These are phyloP conservation scores for Corythornis cristatus DNA, from an alignment of 2,113 vertebrate genomes.

Conservation along the genomic window DNA sequence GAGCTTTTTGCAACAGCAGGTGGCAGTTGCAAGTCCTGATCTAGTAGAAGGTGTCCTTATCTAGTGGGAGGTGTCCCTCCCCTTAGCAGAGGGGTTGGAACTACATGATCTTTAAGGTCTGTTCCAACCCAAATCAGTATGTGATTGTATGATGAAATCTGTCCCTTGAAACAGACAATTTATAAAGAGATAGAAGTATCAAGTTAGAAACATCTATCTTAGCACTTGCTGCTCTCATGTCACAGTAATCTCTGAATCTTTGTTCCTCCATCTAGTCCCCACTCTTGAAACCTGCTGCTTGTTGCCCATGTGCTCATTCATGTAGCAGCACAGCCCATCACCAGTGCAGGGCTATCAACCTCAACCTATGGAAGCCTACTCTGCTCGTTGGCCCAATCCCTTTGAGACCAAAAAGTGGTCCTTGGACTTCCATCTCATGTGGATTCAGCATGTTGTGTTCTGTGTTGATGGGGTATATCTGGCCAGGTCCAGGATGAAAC, in stretches of 20 bases:
- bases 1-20: not conserved
- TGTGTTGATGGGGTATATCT: not conserved
- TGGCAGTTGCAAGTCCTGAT: not conserved
- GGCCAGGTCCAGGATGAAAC: not conserved
- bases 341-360: not conserved
- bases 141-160: not conserved
- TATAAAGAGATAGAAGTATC: not conserved
- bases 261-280: not conserved
- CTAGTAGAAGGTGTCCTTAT: not conserved
- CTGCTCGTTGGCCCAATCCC: not conserved
- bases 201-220: not conserved
- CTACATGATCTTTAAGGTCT: not conserved
- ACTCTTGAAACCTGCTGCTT: not conserved
- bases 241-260: not conserved
- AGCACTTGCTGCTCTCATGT: not conserved
- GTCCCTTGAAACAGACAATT: not conserved
- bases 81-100: not conserved
- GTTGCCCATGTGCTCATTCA: not conserved
- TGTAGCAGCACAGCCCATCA: not conserved
- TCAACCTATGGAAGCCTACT: not conserved
- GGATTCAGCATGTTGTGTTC: not conserved
- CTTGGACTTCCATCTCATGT: not conserved
- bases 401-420: not conserved
- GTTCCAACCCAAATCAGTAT: not conserved
- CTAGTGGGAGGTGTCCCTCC: not conserved